A percentile compares a stretch with the other conserved stretches of the same genome.
These are phyloP conservation scores for Hippocampus mohnikei DNA, from an alignment of 2,113 vertebrate genomes.

Conservation along the genomic window DNA sequence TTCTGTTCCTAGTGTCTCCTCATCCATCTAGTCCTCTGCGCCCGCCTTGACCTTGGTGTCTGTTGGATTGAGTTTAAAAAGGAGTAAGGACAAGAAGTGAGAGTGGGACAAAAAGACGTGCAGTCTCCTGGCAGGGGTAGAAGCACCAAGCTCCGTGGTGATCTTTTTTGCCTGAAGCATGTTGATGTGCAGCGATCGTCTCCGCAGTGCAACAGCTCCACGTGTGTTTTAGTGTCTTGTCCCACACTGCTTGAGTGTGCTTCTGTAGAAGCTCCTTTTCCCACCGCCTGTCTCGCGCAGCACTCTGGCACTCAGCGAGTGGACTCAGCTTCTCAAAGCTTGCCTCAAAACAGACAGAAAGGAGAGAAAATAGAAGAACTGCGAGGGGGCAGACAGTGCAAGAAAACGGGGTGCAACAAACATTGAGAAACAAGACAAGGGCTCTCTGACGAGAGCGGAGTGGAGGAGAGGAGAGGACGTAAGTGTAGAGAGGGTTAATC, in stretches of 20 bases:
- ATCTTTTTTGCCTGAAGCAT: constrained; percentile 34
- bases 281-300: constrained; percentile 16
- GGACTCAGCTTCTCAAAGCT: constrained; percentile 65
- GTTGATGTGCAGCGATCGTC: constrained; percentile 33
- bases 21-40: constrained; percentile 47
- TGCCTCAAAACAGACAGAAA: constrained; percentile 53
- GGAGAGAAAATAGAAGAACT: constrained; percentile 66
- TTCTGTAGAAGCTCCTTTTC: constrained; percentile 21
- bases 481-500: constrained; percentile 73
- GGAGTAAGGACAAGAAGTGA: constrained; percentile 47
- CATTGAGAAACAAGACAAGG: constrained; percentile 64
- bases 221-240: constrained; percentile 45
- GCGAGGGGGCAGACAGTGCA: constrained; percentile 41
- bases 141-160: constrained; percentile 32
- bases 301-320: constrained; percentile 44
- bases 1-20: constrained; percentile 43
- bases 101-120: constrained; percentile 45
- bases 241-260: constrained; percentile 26
- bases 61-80: constrained; percentile 52
- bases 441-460: constrained; percentile 57
- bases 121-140: constrained; percentile 40
- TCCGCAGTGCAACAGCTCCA: constrained; percentile 48
- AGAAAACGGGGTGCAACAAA: constrained; percentile 35
- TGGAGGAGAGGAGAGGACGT: constrained; percentile 80
- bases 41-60: constrained; percentile 47